Conservation (phyloP, 2,113 vertebrate species). For the Pseudorhombus dupliciocellatus region DNA sequence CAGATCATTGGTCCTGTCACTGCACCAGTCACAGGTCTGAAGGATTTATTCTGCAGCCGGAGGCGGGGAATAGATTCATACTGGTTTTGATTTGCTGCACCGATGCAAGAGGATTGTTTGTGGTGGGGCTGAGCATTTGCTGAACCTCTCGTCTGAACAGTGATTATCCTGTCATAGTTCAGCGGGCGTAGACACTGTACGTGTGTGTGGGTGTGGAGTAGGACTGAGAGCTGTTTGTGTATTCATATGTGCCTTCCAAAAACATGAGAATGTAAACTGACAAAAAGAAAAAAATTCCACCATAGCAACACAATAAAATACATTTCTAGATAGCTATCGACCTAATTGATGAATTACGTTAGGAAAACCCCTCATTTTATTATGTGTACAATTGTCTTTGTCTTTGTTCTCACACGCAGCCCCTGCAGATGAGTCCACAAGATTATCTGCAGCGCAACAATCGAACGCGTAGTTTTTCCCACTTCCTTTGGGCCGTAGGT, state of each 20-base stretch:
- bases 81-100: not conserved
- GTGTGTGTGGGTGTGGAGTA: not conserved
- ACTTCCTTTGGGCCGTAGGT: no score
- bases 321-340: no score
- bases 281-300: no score
- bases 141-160: not conserved
- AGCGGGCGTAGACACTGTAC: not conserved
- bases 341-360: no score
- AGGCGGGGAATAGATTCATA: not conserved
- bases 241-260: not conserved
- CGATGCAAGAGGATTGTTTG: not conserved
- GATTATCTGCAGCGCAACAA: no score
- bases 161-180: not conserved
- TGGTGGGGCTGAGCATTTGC: not conserved
- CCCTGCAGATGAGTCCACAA: no score
- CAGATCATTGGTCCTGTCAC: constrained; percentile 20
- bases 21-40: not conserved
- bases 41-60: not conserved
- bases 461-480: no score
- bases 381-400: no score
- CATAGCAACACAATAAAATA: no score
- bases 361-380: no score
- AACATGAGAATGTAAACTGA: not conserved
- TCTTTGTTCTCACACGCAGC: no score
- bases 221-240: not conserved